Evolutionary conservation across 2,797 vertebrate species (phyloP), one percentile per base, ranked within the genome.

Genomic region (Alcedo quadribrachys): DNA sequence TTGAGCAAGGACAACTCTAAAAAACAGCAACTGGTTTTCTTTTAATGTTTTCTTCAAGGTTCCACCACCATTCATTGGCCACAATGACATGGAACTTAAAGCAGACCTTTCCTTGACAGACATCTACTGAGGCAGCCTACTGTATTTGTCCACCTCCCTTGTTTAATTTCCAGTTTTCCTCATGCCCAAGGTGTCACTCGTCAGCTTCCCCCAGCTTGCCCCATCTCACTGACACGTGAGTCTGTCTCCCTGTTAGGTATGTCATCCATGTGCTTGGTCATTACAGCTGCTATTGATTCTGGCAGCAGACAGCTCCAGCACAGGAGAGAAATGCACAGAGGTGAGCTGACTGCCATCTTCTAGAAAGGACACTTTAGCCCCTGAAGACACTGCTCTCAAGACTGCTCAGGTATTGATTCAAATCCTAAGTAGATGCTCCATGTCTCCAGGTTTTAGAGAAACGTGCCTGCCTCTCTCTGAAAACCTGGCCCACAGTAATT

Each of bases 401-500:
- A 73, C 46, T 94, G 84, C 81, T 92, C 86, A 82, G 69, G 43
- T 85, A 75, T 69, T 48, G 85, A 70, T 84, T 82, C 77, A 35
- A 74, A 90, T 80, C 73, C 66, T 62, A 54, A 90, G 66, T 40
- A 88, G 79, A 83, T 62, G 28, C 66, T 85, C 46, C 20, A 53
- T 1, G 14, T 61, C 89, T 83, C 37, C 10, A 17, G 28, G 43
- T 91, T 73, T 68, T 14, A 61, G 24, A 91, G n/a, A 33, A 76
- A 37, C n/a, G 46, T 40, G 77, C n/a, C 69, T 61, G 28, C 13
- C 45, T 65, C 28, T 50, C 60, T 63, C 62, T 54, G 19, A 58
- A 85, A 80, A 67, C 12, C 70, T 58, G 33, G 11, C 27, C 84
- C 87, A 91, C 89, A 83, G 94, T 93, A 95, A 84, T 42, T 96